Evolutionary conservation across 1,140 invertebrate species (phyloP).

Genomic region (Drosophila bocqueti): DNA sequence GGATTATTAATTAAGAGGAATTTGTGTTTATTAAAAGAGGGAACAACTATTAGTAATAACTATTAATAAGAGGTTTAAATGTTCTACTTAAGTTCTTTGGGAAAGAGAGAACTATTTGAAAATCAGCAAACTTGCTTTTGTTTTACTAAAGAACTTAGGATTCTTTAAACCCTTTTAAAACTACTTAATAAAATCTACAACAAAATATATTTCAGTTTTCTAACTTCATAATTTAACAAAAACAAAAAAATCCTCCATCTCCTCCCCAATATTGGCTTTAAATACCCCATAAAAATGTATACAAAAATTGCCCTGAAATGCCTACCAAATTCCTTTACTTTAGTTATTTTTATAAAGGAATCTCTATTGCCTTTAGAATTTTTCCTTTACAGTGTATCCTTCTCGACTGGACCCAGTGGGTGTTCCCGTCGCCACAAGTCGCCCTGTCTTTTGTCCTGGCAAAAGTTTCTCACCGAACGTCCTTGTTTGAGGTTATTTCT

Average conservation of each 20-base stretch:
- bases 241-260: no score
- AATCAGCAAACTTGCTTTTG: fast-evolving
- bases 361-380: neutral
- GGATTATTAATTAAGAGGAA: neutral
- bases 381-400: slow-evolving; percentile 16
- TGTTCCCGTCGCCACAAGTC: slow-evolving; percentile 1
- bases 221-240: neutral
- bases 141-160: no score
- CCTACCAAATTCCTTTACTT: neutral
- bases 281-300: neutral
- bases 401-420: slow-evolving; percentile 6
- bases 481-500: slow-evolving; percentile 83
- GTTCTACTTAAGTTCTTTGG: neutral
- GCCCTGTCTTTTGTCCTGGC: slow-evolving; percentile 31
- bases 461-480: slow-evolving; percentile 71
- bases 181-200: neutral
- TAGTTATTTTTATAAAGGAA: neutral
- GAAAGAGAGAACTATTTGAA: neutral
- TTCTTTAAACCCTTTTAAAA: no score
- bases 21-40: neutral
- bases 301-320: neutral
- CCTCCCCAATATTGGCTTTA: neutral
- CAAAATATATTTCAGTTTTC: neutral
- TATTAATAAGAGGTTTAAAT: neutral
- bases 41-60: neutral